Base-by-base conservation (phyloP, 2,888 invertebrate species). In the Cephus spinipes region DNA sequence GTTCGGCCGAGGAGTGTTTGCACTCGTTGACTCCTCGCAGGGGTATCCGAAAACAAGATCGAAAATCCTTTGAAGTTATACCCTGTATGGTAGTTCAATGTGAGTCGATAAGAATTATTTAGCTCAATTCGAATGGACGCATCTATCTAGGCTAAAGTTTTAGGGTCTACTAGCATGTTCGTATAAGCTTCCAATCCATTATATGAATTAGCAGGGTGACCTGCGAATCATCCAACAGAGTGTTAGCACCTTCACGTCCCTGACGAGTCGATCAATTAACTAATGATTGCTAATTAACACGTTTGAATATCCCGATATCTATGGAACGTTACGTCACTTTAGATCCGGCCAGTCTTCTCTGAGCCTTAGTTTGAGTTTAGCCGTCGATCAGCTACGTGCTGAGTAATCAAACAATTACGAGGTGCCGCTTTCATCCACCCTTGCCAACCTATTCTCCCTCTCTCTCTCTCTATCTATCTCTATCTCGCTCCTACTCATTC, bases 401-500 rank as follows among this genome's bases (percentile, higher is more conserved):
- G 91, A 91, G 91, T 91, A 91, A 91, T 91, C 91, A 91, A 91
- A 91, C 91, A 91, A 91, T 91, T 91, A 91, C 87, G 84, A 83
- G 80, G 80, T 79, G 82, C 81, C 79, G 81, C 79, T 79, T 74
- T 74, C 74, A 32, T n/a, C 74, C 35, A 30, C 73, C 73, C 74
- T 79, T 75, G 69, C 77, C 78, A 77, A 55, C 34, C 69, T 79
- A 69, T 80, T 75, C 77, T 73, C 34, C 68, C 71, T 79, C 71
- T 15, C 12, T 35, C 34, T 34, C 9, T 33, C 33, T 33, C 33
- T 33, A 9, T 9, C 33, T 74, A 68, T 71, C 71, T 79, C 73
- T 32, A 12, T 30, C 35, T 33, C 35, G 15, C 36, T 74, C 35
- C 12, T 33, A n/a, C 33, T 73, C 78, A 73, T 77, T 68, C 79